These are phyloP conservation scores for Upupa epops DNA, from an alignment of 2,113 vertebrate species.

Conservation along the genomic window DNA sequence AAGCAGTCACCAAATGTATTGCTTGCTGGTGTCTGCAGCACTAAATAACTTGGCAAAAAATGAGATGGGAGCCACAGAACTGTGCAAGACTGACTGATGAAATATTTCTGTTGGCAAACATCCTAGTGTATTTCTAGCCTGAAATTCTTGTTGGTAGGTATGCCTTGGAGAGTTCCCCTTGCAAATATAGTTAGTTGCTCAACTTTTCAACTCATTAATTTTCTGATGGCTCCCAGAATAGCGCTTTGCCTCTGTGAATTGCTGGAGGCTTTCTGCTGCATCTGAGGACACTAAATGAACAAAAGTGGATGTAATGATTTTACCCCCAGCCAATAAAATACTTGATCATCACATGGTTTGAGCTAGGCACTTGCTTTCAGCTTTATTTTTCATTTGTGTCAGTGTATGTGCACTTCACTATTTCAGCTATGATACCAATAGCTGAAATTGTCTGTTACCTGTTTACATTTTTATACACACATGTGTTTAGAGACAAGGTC, in stretches of 20 bases:
- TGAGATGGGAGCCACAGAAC: neutral
- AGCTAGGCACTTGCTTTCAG: neutral
- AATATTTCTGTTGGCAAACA: constrained; percentile 44
- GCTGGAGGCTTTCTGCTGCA: constrained; percentile 23
- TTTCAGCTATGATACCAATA: neutral
- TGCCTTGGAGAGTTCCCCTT: constrained; percentile 35
- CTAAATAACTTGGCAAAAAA: constrained; percentile 15
- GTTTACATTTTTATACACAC: neutral
- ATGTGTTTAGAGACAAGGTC: accelerated
- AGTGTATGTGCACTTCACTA: neutral
- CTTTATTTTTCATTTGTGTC: neutral
- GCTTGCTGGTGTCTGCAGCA: neutral
- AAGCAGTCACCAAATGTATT: neutral
- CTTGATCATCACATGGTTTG: neutral
- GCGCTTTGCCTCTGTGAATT: neutral
- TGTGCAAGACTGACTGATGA: constrained; percentile 17
- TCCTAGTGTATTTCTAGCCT: constrained; percentile 31
- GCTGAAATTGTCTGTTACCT: neutral
- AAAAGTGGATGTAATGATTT: constrained; percentile 24
- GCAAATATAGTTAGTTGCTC: constrained; percentile 41
- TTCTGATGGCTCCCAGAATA: constrained; percentile 32
- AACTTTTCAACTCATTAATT: constrained; percentile 14
- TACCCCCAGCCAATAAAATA: neutral
- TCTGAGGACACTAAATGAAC: constrained; percentile 1
- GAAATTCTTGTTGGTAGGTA: constrained; percentile 34